Percentiles rank a stretch among this genome's conserved stretches.
These are phyloP conservation scores for Lycia hirtaria DNA, from an alignment of 2,888 invertebrate species.

Conservation along the genomic window DNA sequence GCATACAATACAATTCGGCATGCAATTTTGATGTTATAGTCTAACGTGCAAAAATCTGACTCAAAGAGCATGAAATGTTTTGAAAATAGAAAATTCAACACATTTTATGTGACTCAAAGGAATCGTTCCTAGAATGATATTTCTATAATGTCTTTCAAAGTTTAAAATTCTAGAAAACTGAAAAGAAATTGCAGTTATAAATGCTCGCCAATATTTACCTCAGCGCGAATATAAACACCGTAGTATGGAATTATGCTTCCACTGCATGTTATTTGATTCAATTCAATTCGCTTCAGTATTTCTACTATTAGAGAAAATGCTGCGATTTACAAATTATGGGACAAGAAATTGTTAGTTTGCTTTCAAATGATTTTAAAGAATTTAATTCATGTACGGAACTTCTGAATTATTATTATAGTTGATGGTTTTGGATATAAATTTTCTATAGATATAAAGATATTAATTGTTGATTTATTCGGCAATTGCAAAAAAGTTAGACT, in stretches of 20 bases:
- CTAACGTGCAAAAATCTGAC: too few species aligned
- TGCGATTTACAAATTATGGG: not conserved
- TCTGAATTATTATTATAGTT: too few species aligned
- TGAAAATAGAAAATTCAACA: too few species aligned
- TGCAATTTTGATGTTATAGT: too few species aligned
- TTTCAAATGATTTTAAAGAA: not conserved
- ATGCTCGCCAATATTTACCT: slow-evolving; percentile 4
- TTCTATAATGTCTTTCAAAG: not conserved
- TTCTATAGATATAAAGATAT: too few species aligned
- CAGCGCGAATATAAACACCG: slow-evolving; percentile 9
- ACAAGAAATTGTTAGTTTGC: slow-evolving; percentile 4
- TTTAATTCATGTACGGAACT: too few species aligned
- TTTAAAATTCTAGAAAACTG: not conserved
- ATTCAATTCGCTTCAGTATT: slow-evolving; percentile 3
- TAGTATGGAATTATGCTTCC: slow-evolving; percentile 17
- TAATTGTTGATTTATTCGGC: too few species aligned
- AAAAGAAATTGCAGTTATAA: not conserved
- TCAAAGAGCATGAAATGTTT: too few species aligned
- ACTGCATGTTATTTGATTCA: slow-evolving; percentile 24
- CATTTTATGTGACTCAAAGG: too few species aligned
- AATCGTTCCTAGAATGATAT: not conserved
- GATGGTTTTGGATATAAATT: too few species aligned
- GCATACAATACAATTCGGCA: too few species aligned
- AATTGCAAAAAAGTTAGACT: too few species aligned
- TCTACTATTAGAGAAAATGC: slow-evolving; percentile 31